Base-by-base conservation (phyloP, 1,140 invertebrate genomes). In the Drosophila cardini region DNA sequence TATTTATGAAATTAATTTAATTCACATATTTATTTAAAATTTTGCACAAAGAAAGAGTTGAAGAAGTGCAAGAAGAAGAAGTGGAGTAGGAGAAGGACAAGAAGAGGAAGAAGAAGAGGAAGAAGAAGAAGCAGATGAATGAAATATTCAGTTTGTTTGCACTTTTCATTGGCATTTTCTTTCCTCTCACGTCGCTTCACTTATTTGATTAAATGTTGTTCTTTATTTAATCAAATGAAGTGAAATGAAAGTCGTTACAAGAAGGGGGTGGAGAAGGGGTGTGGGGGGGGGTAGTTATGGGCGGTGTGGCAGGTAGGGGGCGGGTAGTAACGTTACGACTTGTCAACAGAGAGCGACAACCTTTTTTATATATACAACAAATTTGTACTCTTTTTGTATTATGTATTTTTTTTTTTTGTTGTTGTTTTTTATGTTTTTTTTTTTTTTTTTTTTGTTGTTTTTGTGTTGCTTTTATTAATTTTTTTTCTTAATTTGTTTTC, bases 161-260 rank as follows among this genome's bases (percentile, higher is more conserved):
- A 80, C 60, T 76, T 77, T 58, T 67, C 81, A 80, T 69, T 77
- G 38, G 40, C 60, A 11, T 40, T 40, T 30, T 6, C 26, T 16
- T 30, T 8, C 7, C 32, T n/a, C 36, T 42, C 36, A 3, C 58
- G 50, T 48, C 69, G 26, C 57, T 72, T 34, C 69, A 30, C 30
- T 26, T 65, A 52, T 72, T 84, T 84, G 81, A 84, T 84, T 84
- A 84, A 85, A 86, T 82, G 82, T 60, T 86, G 82, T 86, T 78
- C 71, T 86, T 69, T 85, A 86, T 86, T 85, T 85, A 86, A 86
- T 86, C 83, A 85, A 85, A 86, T 85, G 82, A 85, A 85, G 81
- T 85, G 82, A 86, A 82, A 70, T 15, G 67, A 63, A 65, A 65
- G 48, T 64, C 62, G 13, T 34, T 8, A 13, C 21, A 6, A 32